Evolutionary conservation across 2,113 vertebrate genomes (phyloP).

Genomic region (Procapra przewalskii): DNA sequence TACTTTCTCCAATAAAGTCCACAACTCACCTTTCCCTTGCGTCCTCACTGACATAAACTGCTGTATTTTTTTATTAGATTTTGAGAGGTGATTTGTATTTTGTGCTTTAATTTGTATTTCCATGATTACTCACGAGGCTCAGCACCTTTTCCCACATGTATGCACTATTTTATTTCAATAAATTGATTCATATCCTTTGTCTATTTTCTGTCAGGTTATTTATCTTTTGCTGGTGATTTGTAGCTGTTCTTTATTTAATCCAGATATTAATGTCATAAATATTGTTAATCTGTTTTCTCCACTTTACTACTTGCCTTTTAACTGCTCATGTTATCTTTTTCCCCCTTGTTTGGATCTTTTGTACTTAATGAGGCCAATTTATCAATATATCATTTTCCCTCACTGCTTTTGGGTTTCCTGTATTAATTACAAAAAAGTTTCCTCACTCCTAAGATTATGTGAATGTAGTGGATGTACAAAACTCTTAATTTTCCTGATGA

Average conservation of each 20-base stretch:
- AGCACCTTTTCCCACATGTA: not conserved
- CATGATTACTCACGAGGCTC: not conserved
- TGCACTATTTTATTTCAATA: not conserved
- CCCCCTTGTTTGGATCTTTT: not conserved
- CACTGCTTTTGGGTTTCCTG: not conserved
- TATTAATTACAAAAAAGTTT: constrained; percentile 12
- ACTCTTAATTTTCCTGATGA: not conserved
- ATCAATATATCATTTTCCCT: constrained; percentile 20
- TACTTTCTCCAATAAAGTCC: not conserved
- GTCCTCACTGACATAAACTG: not conserved
- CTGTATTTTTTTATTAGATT: not conserved
- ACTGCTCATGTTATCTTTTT: not conserved
- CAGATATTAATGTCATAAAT: constrained; percentile 55
- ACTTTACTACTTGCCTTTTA: constrained; percentile 6
- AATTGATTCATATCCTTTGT: not conserved
- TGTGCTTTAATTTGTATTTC: constrained; percentile 32
- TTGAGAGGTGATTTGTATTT: not conserved
- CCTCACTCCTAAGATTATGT: not conserved
- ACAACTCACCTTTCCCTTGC: not conserved
- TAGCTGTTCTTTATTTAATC: constrained; percentile 39
- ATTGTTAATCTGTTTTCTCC: constrained; percentile 4
- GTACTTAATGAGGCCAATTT: constrained; percentile 23
- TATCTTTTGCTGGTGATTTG: constrained; percentile 23
- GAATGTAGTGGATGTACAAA: not conserved
- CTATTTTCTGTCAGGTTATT: constrained; percentile 13